phyloP scores from a whole-genome alignment of 2,113 vertebrate species.

The Cathartes aura region DNA sequence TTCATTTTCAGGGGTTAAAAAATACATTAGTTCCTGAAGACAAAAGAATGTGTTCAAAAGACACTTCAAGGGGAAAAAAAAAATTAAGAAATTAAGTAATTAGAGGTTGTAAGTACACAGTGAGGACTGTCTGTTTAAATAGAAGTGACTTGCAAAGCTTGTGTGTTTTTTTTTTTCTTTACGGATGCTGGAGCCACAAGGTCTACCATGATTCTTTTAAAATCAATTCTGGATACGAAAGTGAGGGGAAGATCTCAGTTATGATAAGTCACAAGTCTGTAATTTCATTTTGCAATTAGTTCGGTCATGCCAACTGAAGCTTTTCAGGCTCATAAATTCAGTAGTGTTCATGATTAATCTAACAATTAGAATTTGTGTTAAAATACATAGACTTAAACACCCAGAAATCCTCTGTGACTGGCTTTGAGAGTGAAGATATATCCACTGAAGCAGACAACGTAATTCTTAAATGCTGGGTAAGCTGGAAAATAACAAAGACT shows the following conservation, averaged over 20 bases:
- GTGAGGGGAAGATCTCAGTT: not conserved
- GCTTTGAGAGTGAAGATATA: not conserved
- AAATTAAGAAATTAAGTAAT: not conserved
- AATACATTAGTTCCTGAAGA: not conserved
- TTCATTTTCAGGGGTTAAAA: not conserved
- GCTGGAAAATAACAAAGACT: not conserved
- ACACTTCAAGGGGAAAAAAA: not conserved
- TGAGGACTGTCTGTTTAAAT: not conserved
- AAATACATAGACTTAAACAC: not conserved
- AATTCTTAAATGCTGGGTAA: not conserved
- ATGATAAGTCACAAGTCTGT: not conserved
- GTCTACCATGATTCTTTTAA: not conserved
- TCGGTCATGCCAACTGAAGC: not conserved
- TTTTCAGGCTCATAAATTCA: not conserved
- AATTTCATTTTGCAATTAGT: not conserved
- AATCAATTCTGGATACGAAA: not conserved
- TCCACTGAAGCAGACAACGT: not conserved
- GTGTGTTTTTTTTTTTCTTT: not conserved
- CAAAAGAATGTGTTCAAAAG: conserved; percentile 1
- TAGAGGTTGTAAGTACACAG: not conserved
- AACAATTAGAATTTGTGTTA: not conserved
- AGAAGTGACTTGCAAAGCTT: not conserved
- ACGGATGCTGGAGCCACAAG: not conserved
- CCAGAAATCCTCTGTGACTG: not conserved
- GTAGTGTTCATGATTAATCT: not conserved